These are phyloP conservation scores for Octopus bimaculoides DNA, from an alignment of 1,140 invertebrate species.

Conservation along the genomic window DNA sequence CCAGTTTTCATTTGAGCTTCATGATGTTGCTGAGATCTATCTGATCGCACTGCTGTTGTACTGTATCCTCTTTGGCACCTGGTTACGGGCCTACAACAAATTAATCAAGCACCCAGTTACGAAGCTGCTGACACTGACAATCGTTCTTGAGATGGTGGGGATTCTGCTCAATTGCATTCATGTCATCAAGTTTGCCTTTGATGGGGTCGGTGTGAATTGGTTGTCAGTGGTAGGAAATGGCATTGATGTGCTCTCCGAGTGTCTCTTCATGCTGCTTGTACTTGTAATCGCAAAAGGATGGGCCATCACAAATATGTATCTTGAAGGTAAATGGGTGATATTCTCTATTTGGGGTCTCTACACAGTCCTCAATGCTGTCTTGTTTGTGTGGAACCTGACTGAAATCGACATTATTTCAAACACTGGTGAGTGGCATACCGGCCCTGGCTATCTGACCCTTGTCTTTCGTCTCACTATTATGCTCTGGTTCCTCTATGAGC, in stretches of 20 bases:
- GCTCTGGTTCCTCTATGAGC: slow-evolving; percentile 90
- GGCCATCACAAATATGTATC: slow-evolving; percentile 87
- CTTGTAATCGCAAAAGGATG: slow-evolving; percentile 93
- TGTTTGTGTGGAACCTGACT: slow-evolving; percentile 94
- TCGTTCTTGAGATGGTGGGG: slow-evolving; percentile 81
- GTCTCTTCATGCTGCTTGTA: slow-evolving; percentile 90
- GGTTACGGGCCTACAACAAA: slow-evolving; percentile 81
- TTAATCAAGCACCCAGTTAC: slow-evolving; percentile 84
- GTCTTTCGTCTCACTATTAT: slow-evolving; percentile 84
- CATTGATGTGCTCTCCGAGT: slow-evolving; percentile 86
- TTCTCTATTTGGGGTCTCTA: slow-evolving; percentile 91
- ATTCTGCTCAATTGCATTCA: slow-evolving; percentile 85
- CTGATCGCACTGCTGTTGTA: slow-evolving; percentile 86
- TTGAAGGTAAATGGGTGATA: slow-evolving; percentile 80
- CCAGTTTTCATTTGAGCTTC: slow-evolving; percentile 91
- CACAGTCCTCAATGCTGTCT: slow-evolving; percentile 82
- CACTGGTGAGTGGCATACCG: slow-evolving; percentile 94
- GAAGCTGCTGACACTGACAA: slow-evolving; percentile 83
- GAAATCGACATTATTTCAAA: slow-evolving; percentile 95
- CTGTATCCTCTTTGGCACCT: slow-evolving; percentile 76
- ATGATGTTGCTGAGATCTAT: slow-evolving; percentile 89
- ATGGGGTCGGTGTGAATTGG: slow-evolving; percentile 80
- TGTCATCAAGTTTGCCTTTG: slow-evolving; percentile 81
- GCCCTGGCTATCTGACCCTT: slow-evolving; percentile 91
- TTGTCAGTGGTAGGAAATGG: slow-evolving; percentile 84